These are phyloP conservation scores for Bufotes viridis DNA, from an alignment of 2,797 vertebrate genomes.

Conservation along the genomic window DNA sequence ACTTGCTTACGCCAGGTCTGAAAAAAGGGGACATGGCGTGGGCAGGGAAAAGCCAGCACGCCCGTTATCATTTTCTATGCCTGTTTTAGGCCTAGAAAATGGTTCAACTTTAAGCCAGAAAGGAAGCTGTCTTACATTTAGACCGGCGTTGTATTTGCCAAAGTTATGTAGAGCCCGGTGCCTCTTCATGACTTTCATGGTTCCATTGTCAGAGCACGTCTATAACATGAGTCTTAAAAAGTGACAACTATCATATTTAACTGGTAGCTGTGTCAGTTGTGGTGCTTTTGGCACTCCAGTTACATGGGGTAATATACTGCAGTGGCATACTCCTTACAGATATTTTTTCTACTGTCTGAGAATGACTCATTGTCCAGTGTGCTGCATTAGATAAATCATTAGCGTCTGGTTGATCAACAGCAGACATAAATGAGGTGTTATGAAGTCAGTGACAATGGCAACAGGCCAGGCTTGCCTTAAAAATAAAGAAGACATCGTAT, in stretches of 20 bases:
- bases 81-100: too few species aligned
- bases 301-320: not conserved
- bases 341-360: conserved; percentile 58
- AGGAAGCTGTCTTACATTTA: too few species aligned
- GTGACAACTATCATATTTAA: not conserved
- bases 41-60: too few species aligned
- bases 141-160: too few species aligned
- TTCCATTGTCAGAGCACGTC: too few species aligned
- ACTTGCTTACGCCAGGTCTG: too few species aligned
- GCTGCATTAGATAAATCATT: conserved; percentile 13
- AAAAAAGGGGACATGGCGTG: too few species aligned
- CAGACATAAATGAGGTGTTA: conserved; percentile 34
- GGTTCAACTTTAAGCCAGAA: too few species aligned
- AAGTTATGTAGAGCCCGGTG: too few species aligned
- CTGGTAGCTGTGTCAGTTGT: not conserved
- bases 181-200: too few species aligned
- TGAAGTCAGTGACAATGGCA: conserved; percentile 26
- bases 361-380: conserved; percentile 45
- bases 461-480: not conserved
- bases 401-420: conserved; percentile 27
- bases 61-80: too few species aligned
- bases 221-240: too few species aligned
- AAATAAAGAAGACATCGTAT: conserved; percentile 13
- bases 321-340: not conserved
- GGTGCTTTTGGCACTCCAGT: not conserved